Evolutionary conservation across 2,888 invertebrate species (phyloP).

Genomic region (Rhagium mordax): DNA sequence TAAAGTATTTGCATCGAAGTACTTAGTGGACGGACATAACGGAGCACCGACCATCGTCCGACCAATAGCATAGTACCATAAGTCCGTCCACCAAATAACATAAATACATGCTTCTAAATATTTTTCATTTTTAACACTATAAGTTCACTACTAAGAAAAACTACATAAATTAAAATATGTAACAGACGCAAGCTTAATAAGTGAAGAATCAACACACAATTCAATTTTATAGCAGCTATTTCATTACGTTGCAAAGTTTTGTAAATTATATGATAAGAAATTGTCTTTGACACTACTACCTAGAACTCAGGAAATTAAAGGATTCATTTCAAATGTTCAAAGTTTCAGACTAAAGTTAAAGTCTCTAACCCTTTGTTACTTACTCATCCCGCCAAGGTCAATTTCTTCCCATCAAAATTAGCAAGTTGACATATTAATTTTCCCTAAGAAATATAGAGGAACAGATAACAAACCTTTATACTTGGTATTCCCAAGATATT

Average conservation of each 20-base stretch:
- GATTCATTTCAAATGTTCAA: not conserved
- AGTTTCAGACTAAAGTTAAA: not conserved
- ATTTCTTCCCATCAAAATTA: not conserved
- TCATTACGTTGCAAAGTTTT: not conserved
- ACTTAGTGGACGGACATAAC: too few relatives aligned
- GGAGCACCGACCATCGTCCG: too few relatives aligned
- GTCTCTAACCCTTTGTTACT: not conserved
- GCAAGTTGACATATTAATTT: constrained; percentile 6
- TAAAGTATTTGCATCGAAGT: too few relatives aligned
- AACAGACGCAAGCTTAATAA: too few relatives aligned
- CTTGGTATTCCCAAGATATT: not conserved
- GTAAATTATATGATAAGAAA: not conserved
- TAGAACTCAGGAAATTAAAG: not conserved
- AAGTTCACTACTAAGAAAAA: too few relatives aligned
- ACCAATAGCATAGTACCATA: too few relatives aligned
- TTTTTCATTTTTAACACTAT: too few relatives aligned
- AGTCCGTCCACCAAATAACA: too few relatives aligned
- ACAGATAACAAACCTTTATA: not conserved
- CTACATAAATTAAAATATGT: too few relatives aligned
- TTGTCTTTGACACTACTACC: not conserved
- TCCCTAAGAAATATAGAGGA: not conserved
- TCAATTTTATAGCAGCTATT: too few relatives aligned
- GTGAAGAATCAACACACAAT: too few relatives aligned
- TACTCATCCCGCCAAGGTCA: constrained; percentile 3
- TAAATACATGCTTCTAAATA: too few relatives aligned